Evolutionary conservation across 2,113 vertebrate species (phyloP), one percentile per base, ranked within the genome.

Genomic region (Catharus fuscescens): DNA sequence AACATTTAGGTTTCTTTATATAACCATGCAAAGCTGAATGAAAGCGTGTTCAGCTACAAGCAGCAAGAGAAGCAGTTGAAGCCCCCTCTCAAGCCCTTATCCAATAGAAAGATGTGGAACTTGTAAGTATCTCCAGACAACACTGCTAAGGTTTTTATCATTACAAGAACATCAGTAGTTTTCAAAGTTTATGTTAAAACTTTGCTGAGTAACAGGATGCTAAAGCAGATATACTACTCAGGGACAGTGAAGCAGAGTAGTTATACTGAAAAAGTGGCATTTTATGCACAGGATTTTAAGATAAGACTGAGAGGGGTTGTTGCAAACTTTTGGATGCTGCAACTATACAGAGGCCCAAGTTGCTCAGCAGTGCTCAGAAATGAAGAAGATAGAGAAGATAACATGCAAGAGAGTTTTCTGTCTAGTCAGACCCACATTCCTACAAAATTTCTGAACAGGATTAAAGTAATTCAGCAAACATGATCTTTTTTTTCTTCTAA

Each of bases 21-120:
- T 92, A 50, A 96, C 38, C 98, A 98, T 98, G 98, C 98, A 98
- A 97, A 98, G 97, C 97, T 92, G 74, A 84, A 89, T 97, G 93
- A 95, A 96, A 97, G 96, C 86, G 2, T 91, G 81, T 91, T 90
- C 86, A 62, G 45, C 52, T 86, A 89, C 38, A 80, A 94, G 70
- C 95, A 92, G 92, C 82, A 90, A 78, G 17, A 94, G 88, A 50
- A 95, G 94, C 95, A 94, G 93, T 83, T 94, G 29, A 91, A 96
- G 84, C 95, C 93, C 97, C 97, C 98, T 98, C 98, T 98, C 97
- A 97, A 96, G 66, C 83, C 88, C 86, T 95, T 84, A 87, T 61
- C 95, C 77, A 80, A 92, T 44, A 9, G 3, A 78, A 95, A 20
- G 73, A 65, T 9, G 25, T 16, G 44, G n/a, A 81, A 69, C n/a